phyloP scores from a whole-genome alignment of 2,797 vertebrate genomes.

The Cottoperca gobio region DNA sequence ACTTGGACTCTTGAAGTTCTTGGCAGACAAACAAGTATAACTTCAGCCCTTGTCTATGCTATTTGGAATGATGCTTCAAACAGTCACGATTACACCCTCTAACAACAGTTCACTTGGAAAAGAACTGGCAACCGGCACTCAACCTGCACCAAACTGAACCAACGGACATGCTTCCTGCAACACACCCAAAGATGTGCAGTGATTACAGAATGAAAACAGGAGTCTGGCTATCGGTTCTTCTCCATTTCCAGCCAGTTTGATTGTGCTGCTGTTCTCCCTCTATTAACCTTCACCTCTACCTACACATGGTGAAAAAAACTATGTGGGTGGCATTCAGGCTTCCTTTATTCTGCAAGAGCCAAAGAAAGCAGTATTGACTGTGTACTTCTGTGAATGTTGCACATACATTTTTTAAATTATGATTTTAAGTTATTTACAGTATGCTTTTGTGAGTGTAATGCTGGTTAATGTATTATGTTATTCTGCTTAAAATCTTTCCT shows the following conservation, averaged over 20 bases:
- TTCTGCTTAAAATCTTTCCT: slow-evolving; percentile 20
- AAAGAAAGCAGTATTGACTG: slow-evolving; percentile 34
- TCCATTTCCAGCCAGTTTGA: not conserved
- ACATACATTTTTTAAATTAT: slow-evolving; percentile 48
- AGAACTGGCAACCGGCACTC: not conserved
- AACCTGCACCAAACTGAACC: not conserved
- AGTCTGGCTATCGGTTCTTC: not conserved
- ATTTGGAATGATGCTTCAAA: not conserved
- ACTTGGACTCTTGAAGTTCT: slow-evolving; percentile 22
- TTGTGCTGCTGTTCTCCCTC: not conserved
- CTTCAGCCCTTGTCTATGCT: not conserved
- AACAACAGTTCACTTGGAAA: not conserved
- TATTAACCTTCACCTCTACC: slow-evolving; percentile 2
- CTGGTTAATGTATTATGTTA: slow-evolving; percentile 27
- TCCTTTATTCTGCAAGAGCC: slow-evolving; percentile 18
- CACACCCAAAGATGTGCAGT: not conserved
- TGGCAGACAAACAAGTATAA: not conserved
- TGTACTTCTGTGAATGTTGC: slow-evolving; percentile 57
- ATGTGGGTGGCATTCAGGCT: not conserved
- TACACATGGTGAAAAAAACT: not conserved
- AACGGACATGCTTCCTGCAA: not conserved
- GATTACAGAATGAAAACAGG: not conserved
- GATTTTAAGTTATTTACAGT: slow-evolving; percentile 62
- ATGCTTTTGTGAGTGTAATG: slow-evolving; percentile 26
- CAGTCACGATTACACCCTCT: slow-evolving; percentile 3